Evolutionary conservation across 2,888 invertebrate species (phyloP), one percentile per base, ranked within the genome.

Genomic region (Lordiphosa fenestrarum): DNA sequence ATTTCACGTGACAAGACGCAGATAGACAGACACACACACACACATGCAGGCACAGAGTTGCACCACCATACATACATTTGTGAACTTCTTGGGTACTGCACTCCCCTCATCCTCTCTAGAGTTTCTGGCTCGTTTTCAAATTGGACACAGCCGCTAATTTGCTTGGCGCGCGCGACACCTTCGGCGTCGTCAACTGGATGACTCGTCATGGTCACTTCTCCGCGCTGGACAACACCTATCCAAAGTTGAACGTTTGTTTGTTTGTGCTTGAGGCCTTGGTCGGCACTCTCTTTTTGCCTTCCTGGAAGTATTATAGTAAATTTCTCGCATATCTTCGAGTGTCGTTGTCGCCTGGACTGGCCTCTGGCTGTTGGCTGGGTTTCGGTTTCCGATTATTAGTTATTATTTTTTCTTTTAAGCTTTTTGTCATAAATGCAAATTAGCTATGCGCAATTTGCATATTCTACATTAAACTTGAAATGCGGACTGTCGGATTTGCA

Each of bases 91-190:
- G 1, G 38, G 25, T 30, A 48, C 38, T 37, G 25, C 30, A 30
- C 12, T 5, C 35, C 42, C 33, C 52, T 51, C 44, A 42, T 67
- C 54, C 51, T 51, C 46, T 36, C 36, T 37, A 46, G 54, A 53
- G 30, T 48, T 56, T 53, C 59, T 52, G 63, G 77, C 77, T 78
- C 78, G 84, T 80, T 80, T 81, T 66, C 75, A 78, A 85, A 86
- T 86, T 86, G 76, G 86, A 81, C 75, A 78, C 86, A 87, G 83
- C 69, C 64, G 86, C 86, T 85, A 86, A 86, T 86, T 86, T 87
- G 74, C 84, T 81, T 77, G 77, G 77, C 77, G 77, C 84, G 77
- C 84, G 76, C 85, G 76, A 80, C 76, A 77, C 81, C 84, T 80
- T 80, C 57, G 49, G 15, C 50, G 39, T 53, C 62, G 56, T 59